Percentiles rank a stretch among this genome's conserved stretches.
Evolutionary conservation across 2,888 invertebrate genomes (phyloP).

Genomic region (Mythimna impura): DNA sequence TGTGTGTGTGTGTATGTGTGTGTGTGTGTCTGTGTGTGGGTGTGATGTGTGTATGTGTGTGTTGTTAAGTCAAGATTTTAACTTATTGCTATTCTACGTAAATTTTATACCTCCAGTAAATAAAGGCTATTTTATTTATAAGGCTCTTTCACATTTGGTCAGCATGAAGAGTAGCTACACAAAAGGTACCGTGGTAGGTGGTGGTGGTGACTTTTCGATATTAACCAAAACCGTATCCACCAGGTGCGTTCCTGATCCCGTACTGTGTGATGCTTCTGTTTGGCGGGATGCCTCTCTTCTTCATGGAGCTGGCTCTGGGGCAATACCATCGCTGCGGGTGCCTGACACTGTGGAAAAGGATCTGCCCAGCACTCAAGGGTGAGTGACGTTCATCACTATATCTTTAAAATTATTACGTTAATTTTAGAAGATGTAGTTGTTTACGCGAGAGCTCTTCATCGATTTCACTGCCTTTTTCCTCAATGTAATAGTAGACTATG

Average conservation of each 20-base stretch:
- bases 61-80: no score
- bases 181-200: not conserved
- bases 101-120: no score
- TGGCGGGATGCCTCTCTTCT: conserved; percentile 98
- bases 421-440: not conserved
- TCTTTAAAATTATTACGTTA: not conserved
- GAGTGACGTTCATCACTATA: conserved; percentile 57
- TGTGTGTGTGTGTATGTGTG: no score
- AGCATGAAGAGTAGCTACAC: not conserved
- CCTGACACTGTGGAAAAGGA: conserved; percentile 97
- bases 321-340: conserved; percentile 98
- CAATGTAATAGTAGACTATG: not conserved
- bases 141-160: not conserved
- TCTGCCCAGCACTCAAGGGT: conserved; percentile 98
- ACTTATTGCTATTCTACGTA: no score
- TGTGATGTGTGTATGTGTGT: no score
- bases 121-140: no score
- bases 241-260: conserved; percentile 98
- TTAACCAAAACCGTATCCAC: not conserved
- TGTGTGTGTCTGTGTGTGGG: no score
- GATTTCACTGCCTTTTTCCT: not conserved
- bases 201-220: not conserved
- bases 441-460: not conserved
- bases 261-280: conserved; percentile 98
- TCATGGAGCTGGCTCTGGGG: conserved; percentile 98